A percentile compares a stretch with the other conserved stretches of the same genome.
Conservation (phyloP, 2,797 vertebrate genomes). For the Gymnodraco acuticeps region DNA sequence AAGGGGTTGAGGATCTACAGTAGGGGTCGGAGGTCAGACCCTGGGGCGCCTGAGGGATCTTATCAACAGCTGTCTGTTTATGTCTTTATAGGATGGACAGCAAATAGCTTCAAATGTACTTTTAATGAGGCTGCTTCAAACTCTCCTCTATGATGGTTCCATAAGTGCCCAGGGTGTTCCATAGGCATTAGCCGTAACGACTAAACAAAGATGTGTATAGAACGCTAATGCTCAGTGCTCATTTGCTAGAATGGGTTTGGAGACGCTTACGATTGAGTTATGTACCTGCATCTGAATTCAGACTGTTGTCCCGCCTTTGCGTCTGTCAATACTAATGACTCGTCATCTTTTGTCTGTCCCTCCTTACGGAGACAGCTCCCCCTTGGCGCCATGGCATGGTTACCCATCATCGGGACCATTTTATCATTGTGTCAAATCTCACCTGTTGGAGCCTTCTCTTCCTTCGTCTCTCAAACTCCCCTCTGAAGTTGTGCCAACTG, state of each 20-base stretch:
- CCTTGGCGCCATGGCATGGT: conserved; percentile 41
- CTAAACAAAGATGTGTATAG: conserved; percentile 67
- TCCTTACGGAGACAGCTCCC: conserved; percentile 24
- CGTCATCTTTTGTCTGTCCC: conserved; percentile 35
- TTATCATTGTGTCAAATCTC: conserved; percentile 66
- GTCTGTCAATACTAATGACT: conserved; percentile 63
- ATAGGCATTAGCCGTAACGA: conserved; percentile 78
- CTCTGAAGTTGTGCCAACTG: conserved; percentile 53
- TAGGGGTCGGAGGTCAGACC: conserved; percentile 68
- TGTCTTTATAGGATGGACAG: conserved; percentile 49
- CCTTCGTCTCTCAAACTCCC: conserved; percentile 14
- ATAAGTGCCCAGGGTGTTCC: conserved; percentile 72
- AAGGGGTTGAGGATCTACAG: conserved; percentile 56
- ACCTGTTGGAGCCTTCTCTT: conserved; percentile 48
- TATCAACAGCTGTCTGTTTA: conserved; percentile 67
- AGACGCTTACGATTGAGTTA: conserved; percentile 56
- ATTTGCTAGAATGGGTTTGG: conserved; percentile 67
- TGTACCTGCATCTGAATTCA: conserved; percentile 50
- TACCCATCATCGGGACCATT: conserved; percentile 49
- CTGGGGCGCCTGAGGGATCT: conserved; percentile 52
- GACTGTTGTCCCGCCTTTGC: conserved; percentile 38
- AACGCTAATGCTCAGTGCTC: conserved; percentile 64
- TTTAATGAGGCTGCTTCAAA: conserved; percentile 80
- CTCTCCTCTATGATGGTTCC: conserved; percentile 60
- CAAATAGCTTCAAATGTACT: conserved; percentile 73